Base-by-base conservation (phyloP, 2,888 invertebrate species). In the Lasioglossum marginatum region DNA sequence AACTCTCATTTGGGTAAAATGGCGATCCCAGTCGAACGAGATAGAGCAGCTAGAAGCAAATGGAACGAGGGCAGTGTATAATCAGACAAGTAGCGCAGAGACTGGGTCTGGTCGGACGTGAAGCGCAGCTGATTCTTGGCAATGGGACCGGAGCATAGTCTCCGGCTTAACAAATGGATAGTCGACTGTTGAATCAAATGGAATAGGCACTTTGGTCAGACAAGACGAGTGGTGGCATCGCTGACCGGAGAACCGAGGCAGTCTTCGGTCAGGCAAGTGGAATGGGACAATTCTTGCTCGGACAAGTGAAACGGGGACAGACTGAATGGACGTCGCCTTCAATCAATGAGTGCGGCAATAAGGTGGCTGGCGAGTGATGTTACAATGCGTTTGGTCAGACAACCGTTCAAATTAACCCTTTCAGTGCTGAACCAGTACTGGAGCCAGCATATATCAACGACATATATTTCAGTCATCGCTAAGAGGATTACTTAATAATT, bases 241-340 rank as follows among this genome's bases (percentile, higher is more conserved):
- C 37, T 68, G 68, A 68, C 68, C 68, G 68, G 34, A 34, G 66
- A 66, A 34, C 3, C 66, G 34, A 23, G 34, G 3, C 68, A 68
- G 68, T 23, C 68, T 12, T 68, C 68, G 68, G 68, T 23, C 40
- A n/a, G 23, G n/a, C 68, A 68, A 68, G 40, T 68, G 40, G 68
- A 68, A n/a, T 12, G 34, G 40, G 68, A 23, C 40, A 40, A 37
- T 68, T n/a, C 34, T 68, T 68, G 68, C 37, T 68, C 23, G 4
- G n/a, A 40, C 68, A 68, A 68, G 68, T 40, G 34, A 37, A 40
- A 37, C 37, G 68, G 12, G 68, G 10, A 34, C 68, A 68, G n/a
- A n/a, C 40, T 68, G 66, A 68, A 68, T 68, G 34, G 68, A n/a
- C 23, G n/a, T 68, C 37, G 37, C 40, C 68, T 37, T 68, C 37